Evolutionary conservation across 37 sponge, comb jelly and placozoan species (phyloP), one percentile per base, ranked within the genome.

Genomic region (Cliona cf. orientalis): DNA sequence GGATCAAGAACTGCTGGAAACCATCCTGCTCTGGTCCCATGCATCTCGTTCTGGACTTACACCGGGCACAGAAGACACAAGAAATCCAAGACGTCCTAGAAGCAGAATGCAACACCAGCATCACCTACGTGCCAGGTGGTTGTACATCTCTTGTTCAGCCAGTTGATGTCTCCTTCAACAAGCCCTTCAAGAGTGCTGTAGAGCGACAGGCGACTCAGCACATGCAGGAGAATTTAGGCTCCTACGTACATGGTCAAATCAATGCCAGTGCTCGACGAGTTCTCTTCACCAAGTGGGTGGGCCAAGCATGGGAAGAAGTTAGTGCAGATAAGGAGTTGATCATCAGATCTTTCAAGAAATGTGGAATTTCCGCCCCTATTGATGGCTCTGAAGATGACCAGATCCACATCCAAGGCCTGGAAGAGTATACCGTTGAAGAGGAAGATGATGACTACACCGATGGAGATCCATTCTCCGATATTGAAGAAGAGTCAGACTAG

Each of bases 271-370:
- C 21, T 6, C 6, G 86, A 9, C 42, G 79, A 37, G 37, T 85
- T 34, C 46, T 79, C 66, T 49, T 86, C 38, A 79, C 74, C 6
- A 79, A 79, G 19, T 86, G 87, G 87, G 80, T 80, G 37, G 87
- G 87, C 39, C 67, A 86, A 45, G 80, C 87, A 12, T 86, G 80
- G 87, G 87, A 72, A 49, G 80, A 86, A 38, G 68, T 86, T 22
- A 33, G 49, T 55, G 41, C 65, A 19, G 60, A 86, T 38, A 79
- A 58, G 42, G 87, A 86, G 9, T 80, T 79, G 74, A 39, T 66
- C 14, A 46, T 57, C 21, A 71, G 80, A 12, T 45, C 57, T 7
- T 80, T 80, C 62, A 68, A 77, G 49, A 87, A 87, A 31, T 80
- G 71, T 75, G 81, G 88, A n/a, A 73, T 87, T 43, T 72, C 75